A percentile compares a stretch with the other conserved stretches of the same genome.
Conservation (phyloP, 1,140 invertebrate genomes). For the Brachystomella parvula region DNA sequence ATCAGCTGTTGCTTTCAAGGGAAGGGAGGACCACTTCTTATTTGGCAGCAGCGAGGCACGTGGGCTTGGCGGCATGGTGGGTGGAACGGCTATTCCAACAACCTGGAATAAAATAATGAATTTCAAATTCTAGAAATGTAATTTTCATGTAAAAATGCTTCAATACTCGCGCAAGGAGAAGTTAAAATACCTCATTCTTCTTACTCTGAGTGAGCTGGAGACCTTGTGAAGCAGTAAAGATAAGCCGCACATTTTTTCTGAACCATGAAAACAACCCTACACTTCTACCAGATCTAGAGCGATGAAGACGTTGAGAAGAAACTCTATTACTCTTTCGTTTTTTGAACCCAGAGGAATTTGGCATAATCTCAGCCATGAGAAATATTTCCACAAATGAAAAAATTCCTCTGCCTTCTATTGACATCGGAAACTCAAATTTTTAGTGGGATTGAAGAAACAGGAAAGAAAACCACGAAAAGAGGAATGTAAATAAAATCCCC, state of each 20-base stretch:
- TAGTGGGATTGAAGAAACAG: not conserved
- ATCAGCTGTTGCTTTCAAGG: conserved; percentile 29
- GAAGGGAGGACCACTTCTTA: conserved; percentile 38
- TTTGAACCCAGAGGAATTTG: no score
- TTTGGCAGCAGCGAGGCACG: conserved; percentile 34
- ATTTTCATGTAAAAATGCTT: not conserved
- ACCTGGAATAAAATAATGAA: conserved; percentile 24
- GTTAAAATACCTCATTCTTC: conserved; percentile 16
- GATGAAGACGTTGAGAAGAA: not conserved
- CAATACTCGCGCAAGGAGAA: not conserved
- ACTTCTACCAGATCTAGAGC: not conserved
- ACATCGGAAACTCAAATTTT: not conserved
- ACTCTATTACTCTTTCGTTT: conserved; percentile 1
- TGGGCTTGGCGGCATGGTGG: conserved; percentile 36
- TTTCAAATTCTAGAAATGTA: not conserved
- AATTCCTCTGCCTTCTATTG: not conserved
- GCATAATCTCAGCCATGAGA: no score
- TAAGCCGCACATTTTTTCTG: conserved; percentile 16
- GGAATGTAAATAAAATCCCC: conserved; percentile 1
- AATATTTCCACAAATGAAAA: no score
- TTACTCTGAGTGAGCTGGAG: conserved; percentile 17
- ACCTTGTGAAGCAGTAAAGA: conserved; percentile 20
- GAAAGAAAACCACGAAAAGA: not conserved
- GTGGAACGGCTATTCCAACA: conserved; percentile 34
- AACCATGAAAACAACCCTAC: not conserved